These are phyloP conservation scores for Drosophila ustulata DNA, from an alignment of 2,888 invertebrate genomes.

Conservation along the genomic window DNA sequence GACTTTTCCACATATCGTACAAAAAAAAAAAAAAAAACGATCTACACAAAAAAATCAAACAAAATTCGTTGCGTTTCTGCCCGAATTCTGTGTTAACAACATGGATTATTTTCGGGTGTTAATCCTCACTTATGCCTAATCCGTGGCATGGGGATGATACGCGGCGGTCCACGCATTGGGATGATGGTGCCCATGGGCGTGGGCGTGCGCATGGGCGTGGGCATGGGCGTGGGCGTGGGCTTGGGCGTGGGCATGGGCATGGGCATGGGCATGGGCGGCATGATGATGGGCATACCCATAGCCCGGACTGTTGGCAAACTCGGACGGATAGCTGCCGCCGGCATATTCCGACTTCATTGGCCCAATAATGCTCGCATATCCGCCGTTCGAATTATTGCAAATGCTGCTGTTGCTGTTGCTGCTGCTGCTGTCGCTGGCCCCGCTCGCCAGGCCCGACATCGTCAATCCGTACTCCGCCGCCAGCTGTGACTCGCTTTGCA, in stretches of 20 bases:
- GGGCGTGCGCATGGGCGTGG: constrained; percentile 54
- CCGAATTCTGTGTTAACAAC: constrained; percentile 19
- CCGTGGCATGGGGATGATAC: constrained; percentile 79
- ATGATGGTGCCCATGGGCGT: constrained; percentile 54
- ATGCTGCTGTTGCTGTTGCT: constrained; percentile 32
- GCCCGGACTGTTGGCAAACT: constrained; percentile 64
- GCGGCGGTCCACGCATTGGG: constrained; percentile 81
- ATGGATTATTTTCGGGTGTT: constrained; percentile 21
- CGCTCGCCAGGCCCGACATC: constrained; percentile 74
- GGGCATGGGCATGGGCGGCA: constrained; percentile 53
- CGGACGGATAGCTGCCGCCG: constrained; percentile 64
- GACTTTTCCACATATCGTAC: constrained; percentile 33
- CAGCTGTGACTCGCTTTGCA: constrained; percentile 81
- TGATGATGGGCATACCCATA: constrained; percentile 61
- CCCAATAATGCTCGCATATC: constrained; percentile 65
- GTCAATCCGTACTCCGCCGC: constrained; percentile 80
- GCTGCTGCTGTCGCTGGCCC: constrained; percentile 54
- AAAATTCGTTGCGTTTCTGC: background rate
- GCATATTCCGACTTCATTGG: constrained; percentile 81
- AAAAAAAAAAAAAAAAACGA: constrained; percentile 13
- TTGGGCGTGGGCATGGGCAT: constrained; percentile 52
- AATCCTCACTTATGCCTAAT: constrained; percentile 30
- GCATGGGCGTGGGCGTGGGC: constrained; percentile 50
- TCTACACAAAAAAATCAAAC: background rate
- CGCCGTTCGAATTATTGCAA: constrained; percentile 31